Percentiles rank a stretch among this genome's conserved stretches.
Evolutionary conservation across 2,113 vertebrate genomes (phyloP).

Genomic region (Tauraco erythrolophus): DNA sequence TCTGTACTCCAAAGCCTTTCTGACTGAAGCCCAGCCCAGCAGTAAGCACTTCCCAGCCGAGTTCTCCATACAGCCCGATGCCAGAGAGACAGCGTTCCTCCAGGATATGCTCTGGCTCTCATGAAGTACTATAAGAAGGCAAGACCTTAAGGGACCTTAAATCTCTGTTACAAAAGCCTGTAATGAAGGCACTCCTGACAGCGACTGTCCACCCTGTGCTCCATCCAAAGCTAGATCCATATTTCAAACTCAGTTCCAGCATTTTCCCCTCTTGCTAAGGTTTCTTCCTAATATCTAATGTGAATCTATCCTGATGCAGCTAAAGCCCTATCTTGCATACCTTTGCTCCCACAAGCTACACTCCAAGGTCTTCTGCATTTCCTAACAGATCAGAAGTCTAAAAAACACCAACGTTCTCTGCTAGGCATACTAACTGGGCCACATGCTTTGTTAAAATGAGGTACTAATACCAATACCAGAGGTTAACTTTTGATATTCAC

Average conservation of each 20-base stretch:
- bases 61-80: not conserved
- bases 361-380: not conserved
- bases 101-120: not conserved
- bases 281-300: accelerated
- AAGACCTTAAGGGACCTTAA: not conserved
- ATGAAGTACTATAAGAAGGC: not conserved
- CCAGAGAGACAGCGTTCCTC: not conserved
- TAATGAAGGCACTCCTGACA: not conserved
- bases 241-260: not conserved
- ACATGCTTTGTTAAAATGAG: not conserved
- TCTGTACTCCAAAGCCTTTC: not conserved
- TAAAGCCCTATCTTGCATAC: not conserved
- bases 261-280: not conserved
- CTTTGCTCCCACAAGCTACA: not conserved
- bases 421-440: too few species aligned
- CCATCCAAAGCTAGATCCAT: not conserved
- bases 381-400: not conserved
- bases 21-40: not conserved
- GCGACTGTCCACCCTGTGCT: not conserved
- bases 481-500: not conserved
- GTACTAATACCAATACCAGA: not conserved
- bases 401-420: not conserved
- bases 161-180: not conserved
- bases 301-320: not conserved
- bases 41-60: not conserved